Conservation (phyloP, 2,113 vertebrate genomes). For the Pachycephala philippinensis region DNA sequence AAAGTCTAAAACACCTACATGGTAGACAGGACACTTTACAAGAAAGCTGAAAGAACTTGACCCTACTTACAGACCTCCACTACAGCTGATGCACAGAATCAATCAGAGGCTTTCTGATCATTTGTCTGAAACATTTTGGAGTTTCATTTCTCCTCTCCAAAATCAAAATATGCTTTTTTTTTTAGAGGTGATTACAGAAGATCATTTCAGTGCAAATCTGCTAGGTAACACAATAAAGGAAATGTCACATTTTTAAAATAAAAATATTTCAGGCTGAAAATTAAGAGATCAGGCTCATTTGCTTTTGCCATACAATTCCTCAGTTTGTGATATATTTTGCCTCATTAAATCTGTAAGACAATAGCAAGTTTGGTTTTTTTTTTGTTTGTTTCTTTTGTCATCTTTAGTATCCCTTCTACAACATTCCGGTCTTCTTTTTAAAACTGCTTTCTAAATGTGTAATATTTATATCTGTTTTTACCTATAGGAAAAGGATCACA, state of each 20-base stretch:
- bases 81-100: not conserved
- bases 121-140: not conserved
- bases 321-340: not conserved
- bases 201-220: not conserved
- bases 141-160: not conserved
- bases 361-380: not conserved
- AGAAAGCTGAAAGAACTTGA: not conserved
- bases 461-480: not conserved
- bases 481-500: not conserved
- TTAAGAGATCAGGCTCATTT: not conserved
- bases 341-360: not conserved
- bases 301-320: not conserved
- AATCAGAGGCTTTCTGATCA: not conserved
- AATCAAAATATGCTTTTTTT: not conserved
- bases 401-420: not conserved
- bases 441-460: not conserved
- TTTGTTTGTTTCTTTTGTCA: not conserved
- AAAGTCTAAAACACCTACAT: not conserved
- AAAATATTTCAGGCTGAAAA: not conserved
- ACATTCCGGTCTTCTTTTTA: not conserved
- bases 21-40: not conserved
- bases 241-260: not conserved
- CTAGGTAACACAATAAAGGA: not conserved
- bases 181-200: not conserved
- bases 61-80: not conserved